These are phyloP conservation scores for Polia nebulosa DNA, from an alignment of 2,888 invertebrate genomes.

Conservation along the genomic window DNA sequence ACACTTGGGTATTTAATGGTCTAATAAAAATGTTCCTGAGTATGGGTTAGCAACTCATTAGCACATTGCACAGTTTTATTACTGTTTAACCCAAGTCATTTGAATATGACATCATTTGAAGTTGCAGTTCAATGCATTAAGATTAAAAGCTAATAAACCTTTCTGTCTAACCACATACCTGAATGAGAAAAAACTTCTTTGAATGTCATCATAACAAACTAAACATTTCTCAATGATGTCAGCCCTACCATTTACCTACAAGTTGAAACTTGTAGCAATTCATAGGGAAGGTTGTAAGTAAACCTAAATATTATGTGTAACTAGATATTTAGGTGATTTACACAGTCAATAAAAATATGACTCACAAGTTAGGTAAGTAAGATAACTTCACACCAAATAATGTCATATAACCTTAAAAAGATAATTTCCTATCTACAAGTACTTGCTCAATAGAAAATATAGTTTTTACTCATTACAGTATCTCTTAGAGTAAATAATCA, in stretches of 20 bases:
- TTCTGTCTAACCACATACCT: background rate
- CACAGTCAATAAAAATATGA: slow-evolving; percentile 30
- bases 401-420: slow-evolving; percentile 31
- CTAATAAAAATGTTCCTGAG: background rate
- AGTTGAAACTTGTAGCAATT: slow-evolving; percentile 2
- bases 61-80: slow-evolving; percentile 6
- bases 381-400: slow-evolving; percentile 21
- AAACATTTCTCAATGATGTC: background rate
- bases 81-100: background rate
- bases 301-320: slow-evolving; percentile 26
- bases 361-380: slow-evolving; percentile 12
- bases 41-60: background rate
- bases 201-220: no score
- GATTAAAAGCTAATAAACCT: slow-evolving; percentile 8
- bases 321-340: slow-evolving; percentile 33
- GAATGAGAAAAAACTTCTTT: background rate
- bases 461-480: slow-evolving; percentile 1
- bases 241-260: slow-evolving; percentile 6
- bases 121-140: slow-evolving; percentile 28
- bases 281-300: background rate
- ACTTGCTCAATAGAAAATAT: slow-evolving; percentile 18
- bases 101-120: slow-evolving; percentile 13
- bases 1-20: background rate
- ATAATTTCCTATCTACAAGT: slow-evolving; percentile 18
- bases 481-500: slow-evolving; percentile 7